phyloP scores from a whole-genome alignment of 2,797 vertebrate species.

The Myripristis jacobus region DNA sequence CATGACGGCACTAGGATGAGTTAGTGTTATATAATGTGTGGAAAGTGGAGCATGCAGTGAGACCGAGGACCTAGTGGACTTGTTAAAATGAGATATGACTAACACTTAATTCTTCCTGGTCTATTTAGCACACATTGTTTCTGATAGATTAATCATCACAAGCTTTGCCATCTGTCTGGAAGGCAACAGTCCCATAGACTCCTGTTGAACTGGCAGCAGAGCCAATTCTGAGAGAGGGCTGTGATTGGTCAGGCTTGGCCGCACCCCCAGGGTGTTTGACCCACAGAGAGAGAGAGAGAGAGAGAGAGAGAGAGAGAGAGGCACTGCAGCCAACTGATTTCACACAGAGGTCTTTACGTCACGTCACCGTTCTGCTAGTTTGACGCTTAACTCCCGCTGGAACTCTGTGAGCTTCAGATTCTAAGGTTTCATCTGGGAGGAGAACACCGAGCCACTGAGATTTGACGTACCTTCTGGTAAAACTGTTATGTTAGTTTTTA shows the following conservation, averaged over 20 bases:
- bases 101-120: neutral
- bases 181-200: neutral
- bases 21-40: constrained; percentile 5
- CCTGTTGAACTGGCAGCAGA: neutral
- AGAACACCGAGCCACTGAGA: no score
- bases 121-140: constrained; percentile 7
- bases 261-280: constrained; percentile 47
- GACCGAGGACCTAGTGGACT: neutral
- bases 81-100: neutral
- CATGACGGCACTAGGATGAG: neutral
- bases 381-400: neutral
- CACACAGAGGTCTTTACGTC: neutral
- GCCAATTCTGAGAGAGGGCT: constrained; percentile 9
- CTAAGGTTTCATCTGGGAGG: no score
- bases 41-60: neutral
- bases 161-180: constrained; percentile 9
- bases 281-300: neutral
- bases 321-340: neutral
- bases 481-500: no score
- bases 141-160: constrained; percentile 44
- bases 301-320: neutral
- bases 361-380: neutral
- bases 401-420: no score
- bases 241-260: constrained; percentile 61
- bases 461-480: no score